Conservation (phyloP, 2,888 invertebrate species). For the Drosophila barbarae region DNA sequence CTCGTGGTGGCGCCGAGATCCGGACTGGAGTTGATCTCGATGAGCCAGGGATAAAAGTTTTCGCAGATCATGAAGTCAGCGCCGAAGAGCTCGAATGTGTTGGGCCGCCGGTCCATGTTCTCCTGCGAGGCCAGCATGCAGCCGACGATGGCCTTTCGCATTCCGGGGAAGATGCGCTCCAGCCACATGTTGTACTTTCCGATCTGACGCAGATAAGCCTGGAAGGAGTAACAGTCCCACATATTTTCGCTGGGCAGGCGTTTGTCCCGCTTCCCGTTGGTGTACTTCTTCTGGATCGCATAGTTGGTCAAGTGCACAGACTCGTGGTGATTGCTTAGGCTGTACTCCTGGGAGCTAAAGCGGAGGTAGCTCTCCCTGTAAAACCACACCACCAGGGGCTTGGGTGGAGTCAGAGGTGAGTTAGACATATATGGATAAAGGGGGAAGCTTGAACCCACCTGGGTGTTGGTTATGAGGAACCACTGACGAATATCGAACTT, state of each 20-base stretch:
- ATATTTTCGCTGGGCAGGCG: constrained; percentile 93
- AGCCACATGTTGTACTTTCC: constrained; percentile 91
- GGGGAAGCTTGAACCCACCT: constrained; percentile 4
- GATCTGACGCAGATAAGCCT: constrained; percentile 81
- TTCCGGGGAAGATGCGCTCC: constrained; percentile 91
- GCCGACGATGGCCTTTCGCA: constrained; percentile 87
- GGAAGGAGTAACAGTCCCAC: constrained; percentile 95
- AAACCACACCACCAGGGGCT: constrained; percentile 95
- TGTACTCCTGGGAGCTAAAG: constrained; percentile 94
- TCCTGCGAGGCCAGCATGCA: constrained; percentile 93
- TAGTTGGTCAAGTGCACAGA: constrained; percentile 96
- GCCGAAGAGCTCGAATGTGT: constrained; percentile 95
- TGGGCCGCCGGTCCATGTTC: constrained; percentile 87
- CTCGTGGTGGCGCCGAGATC: constrained; percentile 94
- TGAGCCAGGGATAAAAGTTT: constrained; percentile 92
- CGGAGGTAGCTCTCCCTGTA: constrained; percentile 95
- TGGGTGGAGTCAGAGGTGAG: constrained; percentile 65
- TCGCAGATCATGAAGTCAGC: constrained; percentile 97
- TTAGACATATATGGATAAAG: not conserved
- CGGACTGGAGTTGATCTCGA: constrained; percentile 97
- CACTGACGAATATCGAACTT: constrained; percentile 98
- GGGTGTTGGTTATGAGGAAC: constrained; percentile 93
- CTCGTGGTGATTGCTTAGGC: constrained; percentile 92
- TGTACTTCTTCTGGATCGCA: constrained; percentile 94
- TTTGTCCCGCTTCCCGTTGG: constrained; percentile 85